Evolutionary conservation across 1,140 invertebrate species (phyloP), one percentile per base, ranked within the genome.

Genomic region (Ceratosolen solmsi): DNA sequence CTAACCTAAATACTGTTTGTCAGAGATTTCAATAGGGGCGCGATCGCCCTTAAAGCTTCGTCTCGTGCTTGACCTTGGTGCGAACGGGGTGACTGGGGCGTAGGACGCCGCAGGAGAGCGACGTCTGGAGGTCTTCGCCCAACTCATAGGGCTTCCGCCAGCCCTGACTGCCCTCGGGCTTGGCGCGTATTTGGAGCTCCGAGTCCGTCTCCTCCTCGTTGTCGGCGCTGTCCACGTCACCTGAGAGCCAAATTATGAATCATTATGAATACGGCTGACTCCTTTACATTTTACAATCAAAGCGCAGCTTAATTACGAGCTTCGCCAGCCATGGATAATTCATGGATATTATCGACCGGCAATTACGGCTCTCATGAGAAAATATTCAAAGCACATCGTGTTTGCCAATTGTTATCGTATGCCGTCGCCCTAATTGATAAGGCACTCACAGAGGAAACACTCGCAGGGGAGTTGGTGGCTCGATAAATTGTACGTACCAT

Each of bases 201-300:
- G 81, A 82, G 56, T 92, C 91, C 0, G 90, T 92, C 82, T 92
- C 91, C 5, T 94, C 93, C 82, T 93, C 93, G 79, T 94, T 93
- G 84, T 94, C 94, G 8, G 92, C 94, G 83, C 94, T 94, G 87
- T 95, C 94, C 49, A 95, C 94, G 86, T 95, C 94, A 58, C 93
- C 93, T 94, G 76, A 9, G 85, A 86, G 74, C 2, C n/a, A 1
- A 9, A 11, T 25, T 4, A 0, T n/a, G 36, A 38, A n/a, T n/a
- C n/a, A n/a, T n/a, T n/a, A n/a, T n/a, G n/a, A n/a, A n/a, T n/a
- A n/a, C n/a, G n/a, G n/a, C n/a, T n/a, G n/a, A n/a, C n/a, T n/a
- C n/a, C n/a, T n/a, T n/a, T n/a, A n/a, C n/a, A n/a, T n/a, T n/a
- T n/a, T n/a, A n/a, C n/a, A n/a, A n/a, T n/a, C n/a, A n/a, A n/a